phyloP scores from a whole-genome alignment of 2,797 vertebrate genomes.

The Propithecus deckenii region DNA sequence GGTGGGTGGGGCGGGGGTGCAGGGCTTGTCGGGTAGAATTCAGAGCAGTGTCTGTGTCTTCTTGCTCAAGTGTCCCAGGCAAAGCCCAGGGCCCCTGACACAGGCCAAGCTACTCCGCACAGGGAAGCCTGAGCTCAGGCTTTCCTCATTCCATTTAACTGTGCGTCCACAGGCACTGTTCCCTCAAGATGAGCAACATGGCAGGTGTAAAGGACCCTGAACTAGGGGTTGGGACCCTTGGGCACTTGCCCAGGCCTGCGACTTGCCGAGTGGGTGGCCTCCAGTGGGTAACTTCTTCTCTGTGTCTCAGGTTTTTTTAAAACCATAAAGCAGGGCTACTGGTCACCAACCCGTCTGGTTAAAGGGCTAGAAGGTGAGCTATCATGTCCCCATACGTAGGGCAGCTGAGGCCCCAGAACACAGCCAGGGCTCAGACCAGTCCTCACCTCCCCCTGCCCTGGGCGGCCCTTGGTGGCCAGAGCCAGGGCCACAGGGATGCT shows the following conservation, averaged over 20 bases:
- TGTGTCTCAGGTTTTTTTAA: not conserved
- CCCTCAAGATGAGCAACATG: not conserved
- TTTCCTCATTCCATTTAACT: not conserved
- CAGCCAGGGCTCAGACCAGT: not conserved
- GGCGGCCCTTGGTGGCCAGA: not conserved
- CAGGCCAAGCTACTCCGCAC: not conserved
- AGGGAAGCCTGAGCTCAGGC: not conserved
- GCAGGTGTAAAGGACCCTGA: not conserved
- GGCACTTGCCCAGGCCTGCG: not conserved
- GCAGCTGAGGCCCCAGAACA: not conserved
- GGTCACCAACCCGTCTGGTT: no score
- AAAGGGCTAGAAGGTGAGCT: not conserved
- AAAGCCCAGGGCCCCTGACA: not conserved
- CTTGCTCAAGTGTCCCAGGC: not conserved
- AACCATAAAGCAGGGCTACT: not conserved
- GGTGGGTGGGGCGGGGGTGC: not conserved
- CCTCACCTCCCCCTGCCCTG: not conserved
- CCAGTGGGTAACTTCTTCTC: not conserved
- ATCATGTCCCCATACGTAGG: fast-evolving
- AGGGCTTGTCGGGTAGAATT: not conserved
- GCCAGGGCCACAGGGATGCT: not conserved
- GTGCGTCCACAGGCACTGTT: not conserved
- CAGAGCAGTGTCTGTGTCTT: not conserved
- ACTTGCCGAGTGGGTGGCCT: not conserved
- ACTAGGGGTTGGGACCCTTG: not conserved